Evolutionary conservation across 2,888 invertebrate species (phyloP).

Genomic region (Deroplatys truncata): DNA sequence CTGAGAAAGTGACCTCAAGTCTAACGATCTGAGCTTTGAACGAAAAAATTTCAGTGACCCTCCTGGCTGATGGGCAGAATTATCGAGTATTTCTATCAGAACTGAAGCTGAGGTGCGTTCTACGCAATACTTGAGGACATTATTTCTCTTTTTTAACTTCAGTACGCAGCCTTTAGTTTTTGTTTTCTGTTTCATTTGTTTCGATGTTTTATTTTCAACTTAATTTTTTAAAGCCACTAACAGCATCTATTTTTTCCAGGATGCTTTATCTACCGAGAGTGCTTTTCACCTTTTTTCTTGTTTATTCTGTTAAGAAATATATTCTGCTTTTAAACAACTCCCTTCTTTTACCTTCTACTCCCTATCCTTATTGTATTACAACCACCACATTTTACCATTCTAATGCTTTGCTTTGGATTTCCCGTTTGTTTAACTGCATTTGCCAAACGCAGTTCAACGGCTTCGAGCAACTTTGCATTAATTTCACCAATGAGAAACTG

Average conservation of each 20-base stretch:
- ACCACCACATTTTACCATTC: not conserved
- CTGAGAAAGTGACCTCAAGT: no score
- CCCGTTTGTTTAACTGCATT: not conserved
- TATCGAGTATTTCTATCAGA: no score
- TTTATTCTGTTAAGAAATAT: no score
- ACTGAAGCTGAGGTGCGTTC: no score
- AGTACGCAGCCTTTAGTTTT: not conserved
- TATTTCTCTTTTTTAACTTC: not conserved
- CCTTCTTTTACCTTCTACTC: not conserved
- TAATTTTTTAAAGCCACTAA: no score
- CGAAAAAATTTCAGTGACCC: no score
- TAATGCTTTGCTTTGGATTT: not conserved
- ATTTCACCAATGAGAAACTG: slow-evolving; percentile 96
- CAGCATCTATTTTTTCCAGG: not conserved
- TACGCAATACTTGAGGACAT: not conserved
- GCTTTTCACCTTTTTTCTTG: not conserved
- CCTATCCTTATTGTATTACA: not conserved
- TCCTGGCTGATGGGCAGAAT: no score
- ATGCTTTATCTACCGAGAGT: not conserved
- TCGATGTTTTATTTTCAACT: not conserved
- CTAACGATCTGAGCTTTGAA: no score
- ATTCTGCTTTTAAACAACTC: not conserved
- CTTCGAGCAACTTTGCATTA: slow-evolving; percentile 97
- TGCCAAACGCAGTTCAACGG: slow-evolving; percentile 68
- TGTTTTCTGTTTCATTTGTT: not conserved